These are phyloP conservation scores for Caenorhabditis angaria DNA, from an alignment of 2,888 invertebrate genomes.

Conservation along the genomic window DNA sequence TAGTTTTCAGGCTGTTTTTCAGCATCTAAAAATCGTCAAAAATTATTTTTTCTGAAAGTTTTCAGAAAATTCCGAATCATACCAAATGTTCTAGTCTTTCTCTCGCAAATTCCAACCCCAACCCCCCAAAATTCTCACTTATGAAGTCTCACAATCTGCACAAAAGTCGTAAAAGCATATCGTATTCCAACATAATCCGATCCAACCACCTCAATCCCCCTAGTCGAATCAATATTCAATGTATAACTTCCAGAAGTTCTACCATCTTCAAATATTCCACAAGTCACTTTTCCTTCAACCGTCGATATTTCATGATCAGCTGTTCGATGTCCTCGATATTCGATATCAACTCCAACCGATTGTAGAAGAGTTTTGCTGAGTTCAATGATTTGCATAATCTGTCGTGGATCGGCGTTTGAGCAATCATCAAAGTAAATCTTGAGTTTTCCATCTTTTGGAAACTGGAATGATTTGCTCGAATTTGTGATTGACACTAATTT, in stretches of 20 bases:
- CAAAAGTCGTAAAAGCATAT: conserved; percentile 74
- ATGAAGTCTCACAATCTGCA: conserved; percentile 62
- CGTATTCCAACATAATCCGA: conserved; percentile 77
- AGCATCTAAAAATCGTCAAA: no score
- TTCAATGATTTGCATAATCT: conserved; percentile 63
- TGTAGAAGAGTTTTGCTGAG: conserved; percentile 52
- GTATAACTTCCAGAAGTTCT: conserved; percentile 59
- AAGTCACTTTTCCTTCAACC: conserved; percentile 56
- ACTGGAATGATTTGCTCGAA: conserved; percentile 29
- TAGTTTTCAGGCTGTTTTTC: no score
- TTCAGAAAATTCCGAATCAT: no score
- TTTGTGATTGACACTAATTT: conserved; percentile 73
- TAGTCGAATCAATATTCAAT: conserved; percentile 49
- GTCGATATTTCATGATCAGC: conserved; percentile 54
- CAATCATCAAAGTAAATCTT: conserved; percentile 64
- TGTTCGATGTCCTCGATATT: conserved; percentile 59
- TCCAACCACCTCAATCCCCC: conserved; percentile 76
- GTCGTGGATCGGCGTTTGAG: conserved; percentile 55
- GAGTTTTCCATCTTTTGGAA: conserved; percentile 53
- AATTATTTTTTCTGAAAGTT: no score
- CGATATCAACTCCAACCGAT: conserved; percentile 54
- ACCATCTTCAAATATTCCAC: conserved; percentile 60
- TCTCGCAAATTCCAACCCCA: no score
- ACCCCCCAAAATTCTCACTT: no score
- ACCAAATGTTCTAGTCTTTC: no score